Base-by-base conservation (phyloP, 2,888 invertebrate species). In the Laspeyria flexula region DNA sequence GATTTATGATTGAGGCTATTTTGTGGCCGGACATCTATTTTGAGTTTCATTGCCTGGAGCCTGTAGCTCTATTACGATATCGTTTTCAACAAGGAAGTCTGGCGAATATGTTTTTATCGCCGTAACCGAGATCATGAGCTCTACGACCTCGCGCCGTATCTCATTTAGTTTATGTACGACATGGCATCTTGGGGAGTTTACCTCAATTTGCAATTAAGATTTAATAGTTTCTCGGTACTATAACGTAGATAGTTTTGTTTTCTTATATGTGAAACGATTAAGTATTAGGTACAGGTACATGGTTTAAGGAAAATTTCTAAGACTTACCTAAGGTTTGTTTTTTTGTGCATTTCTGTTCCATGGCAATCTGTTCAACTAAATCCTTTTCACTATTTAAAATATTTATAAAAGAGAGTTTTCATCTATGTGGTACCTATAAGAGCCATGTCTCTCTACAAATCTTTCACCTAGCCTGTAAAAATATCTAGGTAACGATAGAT, bases 1-100 rank as follows among this genome's bases (percentile, higher is more conserved):
- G 83, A 86, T 84, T 83, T 86, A 86, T 77, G 60, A 70, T 55
- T 51, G 57, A 42, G 67, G 65, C 71, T 69, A 73, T 79, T 81
- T 77, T 77, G 74, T 68, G 79, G 63, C 71, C 66, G 71, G 71
- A 74, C 76, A 73, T 68, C 71, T 74, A 81, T 81, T 80, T 75
- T 61, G 71, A 75, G 21, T 73, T 77, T 78, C 77, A 77, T 63
- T 80, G 66, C 60, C 61, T 42, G 12, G 45, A 65, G 60, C 57
- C 58, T 57, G 30, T 43, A 18, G 51, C 27, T 50, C 47, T 60
- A 62, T 61, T 62, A 60, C 45, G 40, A 59, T 54, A 57, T 62
- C 46, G 43, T 55, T 67, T 49, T 50, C 52, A 45, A 65, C 54
- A 41, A 62, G 62, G 59, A 67, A 67, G 62, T 67, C 47, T 54